Conservation (phyloP, 1,140 invertebrate species). For the Philopotamus ludificatus region DNA sequence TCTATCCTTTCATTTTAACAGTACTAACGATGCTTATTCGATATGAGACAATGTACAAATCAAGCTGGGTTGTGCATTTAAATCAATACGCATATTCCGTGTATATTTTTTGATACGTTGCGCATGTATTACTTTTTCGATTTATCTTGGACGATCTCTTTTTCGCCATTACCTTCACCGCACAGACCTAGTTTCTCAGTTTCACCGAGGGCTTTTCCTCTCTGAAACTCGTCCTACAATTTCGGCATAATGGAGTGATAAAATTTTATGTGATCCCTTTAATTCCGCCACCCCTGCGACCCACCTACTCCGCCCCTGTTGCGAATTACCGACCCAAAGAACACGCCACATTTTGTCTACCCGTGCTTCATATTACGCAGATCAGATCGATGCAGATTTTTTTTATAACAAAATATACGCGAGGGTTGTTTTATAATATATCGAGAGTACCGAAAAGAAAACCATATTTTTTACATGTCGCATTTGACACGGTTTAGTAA, state of each 20-base stretch:
- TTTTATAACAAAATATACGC: no score
- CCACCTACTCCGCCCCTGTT: not conserved
- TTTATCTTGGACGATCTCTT: not conserved
- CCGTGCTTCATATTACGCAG: no score
- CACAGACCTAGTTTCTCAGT: not conserved
- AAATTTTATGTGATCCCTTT: slow-evolving; percentile 28
- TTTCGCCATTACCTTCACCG: not conserved
- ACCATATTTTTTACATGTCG: no score
- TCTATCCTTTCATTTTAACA: not conserved
- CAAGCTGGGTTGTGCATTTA: no score
- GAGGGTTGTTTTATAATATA: no score
- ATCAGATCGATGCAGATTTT: no score
- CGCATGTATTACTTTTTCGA: not conserved
- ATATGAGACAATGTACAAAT: not conserved
- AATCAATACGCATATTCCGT: no score
- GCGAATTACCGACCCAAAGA: no score
- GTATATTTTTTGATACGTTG: not conserved
- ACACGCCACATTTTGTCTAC: no score
- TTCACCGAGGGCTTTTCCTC: not conserved
- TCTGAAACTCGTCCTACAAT: slow-evolving; percentile 8
- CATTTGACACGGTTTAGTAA: no score
- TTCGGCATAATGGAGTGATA: slow-evolving; percentile 29
- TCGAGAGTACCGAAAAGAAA: no score
- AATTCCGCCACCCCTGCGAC: slow-evolving; percentile 8
- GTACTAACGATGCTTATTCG: not conserved